Evolutionary conservation across 1,140 invertebrate species (phyloP).

Genomic region (Amyelois transitella): DNA sequence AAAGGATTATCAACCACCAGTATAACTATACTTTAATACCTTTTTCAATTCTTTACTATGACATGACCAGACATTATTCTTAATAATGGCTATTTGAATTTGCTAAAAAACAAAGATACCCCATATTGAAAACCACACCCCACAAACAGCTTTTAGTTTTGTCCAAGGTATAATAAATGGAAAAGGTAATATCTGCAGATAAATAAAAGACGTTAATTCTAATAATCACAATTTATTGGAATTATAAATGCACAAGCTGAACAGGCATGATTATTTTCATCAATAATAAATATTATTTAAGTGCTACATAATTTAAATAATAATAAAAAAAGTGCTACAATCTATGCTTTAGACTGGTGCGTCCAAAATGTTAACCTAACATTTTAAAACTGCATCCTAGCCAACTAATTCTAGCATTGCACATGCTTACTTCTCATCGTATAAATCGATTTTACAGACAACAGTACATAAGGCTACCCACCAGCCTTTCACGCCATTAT

Average conservation of each 20-base stretch:
- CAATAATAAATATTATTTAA: constrained; percentile 63
- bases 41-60: neutral
- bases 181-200: constrained; percentile 6
- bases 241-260: constrained; percentile 67
- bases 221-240: constrained; percentile 71
- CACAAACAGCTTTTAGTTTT: no score
- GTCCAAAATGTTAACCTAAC: constrained; percentile 36
- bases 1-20: no score
- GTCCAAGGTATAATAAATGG: no score
- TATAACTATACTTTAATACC: neutral
- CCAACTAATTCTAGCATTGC: constrained; percentile 19
- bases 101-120: no score
- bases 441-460: neutral
- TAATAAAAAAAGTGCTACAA: constrained; percentile 52
- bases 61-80: neutral
- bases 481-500: neutral
- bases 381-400: constrained; percentile 31
- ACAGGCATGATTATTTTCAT: constrained; percentile 53
- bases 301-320: constrained; percentile 63
- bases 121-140: no score
- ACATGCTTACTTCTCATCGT: constrained; percentile 5
- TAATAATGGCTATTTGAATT: neutral
- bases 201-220: constrained; percentile 29
- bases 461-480: neutral
- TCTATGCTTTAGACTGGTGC: constrained; percentile 64